Evolutionary conservation across 1,140 invertebrate genomes (phyloP), one percentile per base, ranked within the genome.

Genomic region (Hyposmocoma kahamanoa): DNA sequence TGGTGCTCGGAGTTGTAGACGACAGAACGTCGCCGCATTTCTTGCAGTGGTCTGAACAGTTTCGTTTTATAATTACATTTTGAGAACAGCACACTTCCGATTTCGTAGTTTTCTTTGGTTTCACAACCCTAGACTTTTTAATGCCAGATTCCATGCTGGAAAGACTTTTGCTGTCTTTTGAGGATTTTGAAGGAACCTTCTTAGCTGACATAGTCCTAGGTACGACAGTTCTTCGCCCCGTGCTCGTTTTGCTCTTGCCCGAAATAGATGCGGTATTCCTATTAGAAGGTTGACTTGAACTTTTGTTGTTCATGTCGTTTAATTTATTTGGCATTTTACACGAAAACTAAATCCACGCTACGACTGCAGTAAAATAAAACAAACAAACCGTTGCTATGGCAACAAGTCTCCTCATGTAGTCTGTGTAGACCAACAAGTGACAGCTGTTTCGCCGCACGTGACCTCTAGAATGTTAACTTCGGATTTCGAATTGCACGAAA

Each of bases 21-120:
- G 13, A n/a, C n/a, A n/a, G 4, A 8, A n/a, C 18, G 38, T 82
- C 79, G 4, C 80, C 80, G 47, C 80, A 84, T 28, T 62, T 67
- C 32, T 65, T 65, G 50, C 75, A 78, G 34, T 55, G 59, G 42
- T 73, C 71, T 5, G 67, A 20, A 17, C 18, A 9, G 11, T 18
- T 1, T 21, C 9, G 20, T 43, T 28, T 52, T 18, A 44, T 21
- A n/a, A 22, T 17, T 30, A 20, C 42, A 22, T 64, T 60, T 43
- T 42, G 57, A 11, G 47, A 41, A 48, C 72, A 52, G 47, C 22
- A 20, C 26, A 46, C 30, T 19, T 72, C 70, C 2, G 80, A 84
- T 63, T 70, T 70, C 0, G 77, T 71, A 4, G 28, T 59, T 64
- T 76, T 81, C 53, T 58, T 68, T 19, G 50, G 54, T 49, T 51